These are phyloP conservation scores for Hirudo medicinalis DNA, from an alignment of 1,140 invertebrate genomes.

Conservation along the genomic window DNA sequence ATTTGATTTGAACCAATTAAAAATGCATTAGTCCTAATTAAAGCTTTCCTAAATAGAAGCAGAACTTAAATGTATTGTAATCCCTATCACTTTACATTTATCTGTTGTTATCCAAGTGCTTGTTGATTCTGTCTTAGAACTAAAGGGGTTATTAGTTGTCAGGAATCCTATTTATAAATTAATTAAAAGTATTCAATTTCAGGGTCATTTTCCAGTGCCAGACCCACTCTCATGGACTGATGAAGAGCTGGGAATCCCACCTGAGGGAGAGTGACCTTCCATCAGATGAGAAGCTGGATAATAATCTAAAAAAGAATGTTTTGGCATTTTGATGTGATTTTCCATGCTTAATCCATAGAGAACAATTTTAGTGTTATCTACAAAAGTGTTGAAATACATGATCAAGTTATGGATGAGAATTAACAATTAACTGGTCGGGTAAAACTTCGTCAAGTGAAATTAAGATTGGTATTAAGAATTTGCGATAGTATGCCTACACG, in stretches of 20 bases:
- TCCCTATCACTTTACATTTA: no score
- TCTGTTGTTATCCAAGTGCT: not conserved
- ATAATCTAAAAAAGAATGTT: not conserved
- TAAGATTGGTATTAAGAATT: not conserved
- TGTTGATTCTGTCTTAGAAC: no score
- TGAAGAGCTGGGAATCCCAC: slow-evolving; percentile 11
- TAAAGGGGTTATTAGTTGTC: no score
- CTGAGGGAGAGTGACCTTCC: not conserved
- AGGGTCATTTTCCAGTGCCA: not conserved
- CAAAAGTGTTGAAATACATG: not conserved
- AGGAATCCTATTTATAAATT: no score
- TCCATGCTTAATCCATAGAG: not conserved
- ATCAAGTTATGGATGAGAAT: not conserved
- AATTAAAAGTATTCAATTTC: not conserved
- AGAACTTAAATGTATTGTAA: not conserved
- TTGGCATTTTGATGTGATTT: not conserved
- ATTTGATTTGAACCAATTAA: slow-evolving; percentile 1
- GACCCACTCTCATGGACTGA: not conserved
- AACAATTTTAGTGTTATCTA: not conserved
- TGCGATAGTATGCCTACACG: not conserved
- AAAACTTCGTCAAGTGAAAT: not conserved
- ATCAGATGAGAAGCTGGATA: not conserved
- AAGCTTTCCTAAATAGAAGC: not conserved
- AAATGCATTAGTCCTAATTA: not conserved
- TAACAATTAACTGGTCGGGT: not conserved